These are phyloP conservation scores for Muschampia plurimacula DNA, from an alignment of 2,888 invertebrate genomes.

Conservation along the genomic window DNA sequence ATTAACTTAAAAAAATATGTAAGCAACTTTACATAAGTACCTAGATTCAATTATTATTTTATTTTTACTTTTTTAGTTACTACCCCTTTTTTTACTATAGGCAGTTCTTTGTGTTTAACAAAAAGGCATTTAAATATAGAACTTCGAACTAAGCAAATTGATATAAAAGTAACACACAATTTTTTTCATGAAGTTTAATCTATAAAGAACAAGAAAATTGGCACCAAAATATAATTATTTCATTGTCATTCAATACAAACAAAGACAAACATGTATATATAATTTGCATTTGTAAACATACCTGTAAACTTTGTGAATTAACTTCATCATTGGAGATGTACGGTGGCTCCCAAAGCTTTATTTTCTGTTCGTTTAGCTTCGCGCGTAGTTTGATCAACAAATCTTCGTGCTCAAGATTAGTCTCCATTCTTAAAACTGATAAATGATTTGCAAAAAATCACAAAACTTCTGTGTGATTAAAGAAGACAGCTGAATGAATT, in stretches of 20 bases:
- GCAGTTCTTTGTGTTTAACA: background rate
- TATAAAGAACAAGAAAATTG: too few relatives aligned
- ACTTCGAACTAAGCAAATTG: background rate
- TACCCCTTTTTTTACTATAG: too few relatives aligned
- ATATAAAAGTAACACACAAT: too few relatives aligned
- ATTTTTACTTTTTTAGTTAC: too few relatives aligned
- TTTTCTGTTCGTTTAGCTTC: constrained; percentile 87
- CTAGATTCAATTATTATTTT: background rate
- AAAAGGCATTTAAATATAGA: background rate
- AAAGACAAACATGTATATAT: too few relatives aligned
- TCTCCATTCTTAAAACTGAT: constrained; percentile 59
- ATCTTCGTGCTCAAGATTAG: constrained; percentile 84
- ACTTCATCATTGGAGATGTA: constrained; percentile 77
- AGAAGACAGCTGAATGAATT: too few relatives aligned
- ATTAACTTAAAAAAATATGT: too few relatives aligned
- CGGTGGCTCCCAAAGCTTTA: constrained; percentile 92
- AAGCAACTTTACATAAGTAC: too few relatives aligned
- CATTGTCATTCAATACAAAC: too few relatives aligned
- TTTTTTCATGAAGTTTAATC: too few relatives aligned
- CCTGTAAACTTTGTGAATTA: constrained; percentile 80
- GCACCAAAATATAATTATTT: too few relatives aligned
- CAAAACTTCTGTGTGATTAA: background rate
- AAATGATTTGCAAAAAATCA: constrained; percentile 54
- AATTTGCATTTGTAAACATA: constrained; percentile 44
- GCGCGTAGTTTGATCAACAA: constrained; percentile 88